These are phyloP conservation scores for Cepaea nemoralis DNA, from an alignment of 1,140 invertebrate genomes.

Conservation along the genomic window DNA sequence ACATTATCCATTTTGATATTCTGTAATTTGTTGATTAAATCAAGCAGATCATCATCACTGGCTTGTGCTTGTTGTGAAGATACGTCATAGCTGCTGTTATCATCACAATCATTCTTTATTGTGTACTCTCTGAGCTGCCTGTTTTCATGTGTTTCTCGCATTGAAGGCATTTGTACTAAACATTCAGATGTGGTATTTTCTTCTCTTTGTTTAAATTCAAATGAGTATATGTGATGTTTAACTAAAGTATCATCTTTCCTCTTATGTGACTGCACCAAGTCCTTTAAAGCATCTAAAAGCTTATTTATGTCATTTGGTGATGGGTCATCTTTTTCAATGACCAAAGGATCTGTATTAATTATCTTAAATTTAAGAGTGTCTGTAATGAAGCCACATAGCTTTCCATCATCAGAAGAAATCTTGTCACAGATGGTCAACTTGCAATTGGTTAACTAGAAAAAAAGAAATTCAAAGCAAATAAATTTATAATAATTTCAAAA, in stretches of 20 bases:
- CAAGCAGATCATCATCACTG: not conserved
- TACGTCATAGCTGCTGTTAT: not conserved
- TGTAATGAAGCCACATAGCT: not conserved
- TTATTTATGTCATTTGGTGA: not conserved
- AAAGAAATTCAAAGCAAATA: not conserved
- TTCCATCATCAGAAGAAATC: not conserved
- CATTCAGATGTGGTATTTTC: not conserved
- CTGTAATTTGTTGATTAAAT: not conserved
- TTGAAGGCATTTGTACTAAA: not conserved
- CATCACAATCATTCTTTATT: not conserved
- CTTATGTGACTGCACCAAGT: not conserved
- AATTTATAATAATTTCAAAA: no score
- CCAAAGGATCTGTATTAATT: not conserved
- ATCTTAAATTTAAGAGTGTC: not conserved
- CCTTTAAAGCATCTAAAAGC: not conserved
- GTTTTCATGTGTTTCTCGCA: not conserved
- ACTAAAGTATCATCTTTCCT: not conserved
- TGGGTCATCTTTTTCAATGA: not conserved
- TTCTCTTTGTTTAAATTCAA: not conserved
- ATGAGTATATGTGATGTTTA: not conserved
- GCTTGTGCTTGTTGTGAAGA: not conserved
- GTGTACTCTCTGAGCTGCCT: not conserved
- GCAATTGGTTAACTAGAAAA: not conserved
- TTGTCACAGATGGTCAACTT: constrained; percentile 5
- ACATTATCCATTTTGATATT: not conserved